Conservation (phyloP, 23 tunicate genomes). For the Diplosoma virens region DNA sequence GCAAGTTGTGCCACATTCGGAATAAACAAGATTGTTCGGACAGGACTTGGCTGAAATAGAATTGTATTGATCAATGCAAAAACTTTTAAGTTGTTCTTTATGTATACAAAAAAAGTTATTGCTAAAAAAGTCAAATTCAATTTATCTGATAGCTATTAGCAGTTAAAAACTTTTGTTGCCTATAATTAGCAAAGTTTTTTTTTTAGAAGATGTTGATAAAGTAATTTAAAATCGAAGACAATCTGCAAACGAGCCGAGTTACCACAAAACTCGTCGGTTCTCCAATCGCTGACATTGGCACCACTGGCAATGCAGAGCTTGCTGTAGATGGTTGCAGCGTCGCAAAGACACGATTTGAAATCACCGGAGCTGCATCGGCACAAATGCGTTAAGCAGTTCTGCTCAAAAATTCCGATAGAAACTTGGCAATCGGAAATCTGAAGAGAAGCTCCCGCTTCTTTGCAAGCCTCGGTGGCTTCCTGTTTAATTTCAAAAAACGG, state of each 20-base stretch:
- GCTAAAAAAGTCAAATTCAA: too few relatives aligned
- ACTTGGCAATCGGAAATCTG: slow-evolving; percentile 13
- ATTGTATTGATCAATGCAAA: too few relatives aligned
- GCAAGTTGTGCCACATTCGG: slow-evolving; percentile 83
- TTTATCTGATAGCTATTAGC: not conserved
- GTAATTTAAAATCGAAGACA: too few relatives aligned
- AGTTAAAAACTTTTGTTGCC: too few relatives aligned
- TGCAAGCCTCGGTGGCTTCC: slow-evolving; percentile 48
- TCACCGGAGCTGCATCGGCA: slow-evolving; percentile 73
- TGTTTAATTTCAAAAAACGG: not conserved
- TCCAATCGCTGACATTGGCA: slow-evolving; percentile 69
- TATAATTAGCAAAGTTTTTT: too few relatives aligned
- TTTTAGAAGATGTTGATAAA: too few relatives aligned
- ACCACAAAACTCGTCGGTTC: slow-evolving; percentile 85
- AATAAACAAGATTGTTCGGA: slow-evolving; percentile 57
- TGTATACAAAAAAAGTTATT: too few relatives aligned
- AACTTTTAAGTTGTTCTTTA: too few relatives aligned
- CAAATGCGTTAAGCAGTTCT: slow-evolving; percentile 48
- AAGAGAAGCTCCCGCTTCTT: not conserved
- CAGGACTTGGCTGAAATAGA: slow-evolving; percentile 42
- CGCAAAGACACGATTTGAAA: slow-evolving; percentile 69
- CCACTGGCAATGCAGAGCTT: slow-evolving; percentile 87
- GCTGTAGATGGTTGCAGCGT: slow-evolving; percentile 59
- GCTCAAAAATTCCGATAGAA: slow-evolving; percentile 21
- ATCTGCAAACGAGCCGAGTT: too few relatives aligned